These are phyloP conservation scores for Ernsta delagoae DNA, from an alignment of 2,888 invertebrate genomes.

Conservation along the genomic window DNA sequence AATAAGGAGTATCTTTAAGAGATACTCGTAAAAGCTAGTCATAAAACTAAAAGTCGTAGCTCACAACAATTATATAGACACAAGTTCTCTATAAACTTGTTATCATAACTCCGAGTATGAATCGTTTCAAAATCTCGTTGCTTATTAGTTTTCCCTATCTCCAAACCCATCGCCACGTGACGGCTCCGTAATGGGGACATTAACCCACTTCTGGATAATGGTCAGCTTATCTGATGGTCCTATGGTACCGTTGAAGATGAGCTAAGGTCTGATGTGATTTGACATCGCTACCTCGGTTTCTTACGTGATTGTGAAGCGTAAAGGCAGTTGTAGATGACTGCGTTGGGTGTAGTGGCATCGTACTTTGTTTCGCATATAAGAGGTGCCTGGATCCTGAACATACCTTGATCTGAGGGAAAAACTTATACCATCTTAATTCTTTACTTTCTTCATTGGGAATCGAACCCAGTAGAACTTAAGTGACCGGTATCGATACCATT, in stretches of 20 bases:
- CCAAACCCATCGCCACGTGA: slow-evolving; percentile 35
- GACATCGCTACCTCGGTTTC: slow-evolving; percentile 23
- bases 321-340: not conserved
- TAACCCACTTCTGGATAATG: slow-evolving; percentile 36
- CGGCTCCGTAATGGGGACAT: slow-evolving; percentile 33
- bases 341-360: no score
- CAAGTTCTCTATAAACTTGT: slow-evolving; percentile 11
- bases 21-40: not conserved
- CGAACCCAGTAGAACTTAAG: no score
- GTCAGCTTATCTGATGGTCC: slow-evolving; percentile 35
- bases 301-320: not conserved
- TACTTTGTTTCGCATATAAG: no score
- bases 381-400: no score
- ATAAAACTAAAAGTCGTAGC: not conserved
- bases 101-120: slow-evolving; percentile 17
- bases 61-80: not conserved
- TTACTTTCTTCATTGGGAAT: no score
- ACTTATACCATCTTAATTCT: no score
- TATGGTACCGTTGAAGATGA: slow-evolving; percentile 33
- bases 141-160: slow-evolving; percentile 36
- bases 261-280: slow-evolving; percentile 17
- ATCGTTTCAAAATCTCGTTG: slow-evolving; percentile 27
- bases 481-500: no score
- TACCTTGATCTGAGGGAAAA: no score
- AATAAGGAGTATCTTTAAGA: not conserved